Conservation (phyloP, 2,888 invertebrate genomes). For the Pammene aurita region DNA sequence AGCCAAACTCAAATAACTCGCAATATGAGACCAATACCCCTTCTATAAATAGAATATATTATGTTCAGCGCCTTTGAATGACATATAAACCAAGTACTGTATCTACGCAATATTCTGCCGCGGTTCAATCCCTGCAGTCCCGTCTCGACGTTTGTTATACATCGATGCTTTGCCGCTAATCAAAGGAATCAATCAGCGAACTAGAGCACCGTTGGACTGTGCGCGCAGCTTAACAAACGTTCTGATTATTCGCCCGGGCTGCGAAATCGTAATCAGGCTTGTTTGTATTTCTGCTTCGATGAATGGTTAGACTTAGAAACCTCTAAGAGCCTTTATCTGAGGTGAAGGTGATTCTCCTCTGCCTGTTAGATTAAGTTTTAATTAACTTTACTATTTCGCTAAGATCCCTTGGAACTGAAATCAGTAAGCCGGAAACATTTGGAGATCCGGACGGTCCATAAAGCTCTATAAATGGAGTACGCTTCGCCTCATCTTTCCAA, state of each 20-base stretch:
- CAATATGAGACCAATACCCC: constrained; percentile 20
- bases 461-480: no score
- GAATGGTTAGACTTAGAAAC: constrained; percentile 28
- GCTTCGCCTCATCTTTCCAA: no score
- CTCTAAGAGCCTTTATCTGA: constrained; percentile 8
- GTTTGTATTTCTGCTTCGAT: constrained; percentile 41
- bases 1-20: constrained; percentile 29
- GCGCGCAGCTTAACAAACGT: constrained; percentile 56
- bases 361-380: constrained; percentile 18
- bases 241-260: constrained; percentile 54
- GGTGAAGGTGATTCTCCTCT: not conserved
- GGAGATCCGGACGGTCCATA: no score
- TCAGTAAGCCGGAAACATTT: not conserved
- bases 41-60: constrained; percentile 26
- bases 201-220: constrained; percentile 49
- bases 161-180: constrained; percentile 54
- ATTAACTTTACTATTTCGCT: not conserved
- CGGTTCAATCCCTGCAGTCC: not conserved
- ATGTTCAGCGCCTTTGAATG: constrained; percentile 17
- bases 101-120: constrained; percentile 26
- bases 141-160: constrained; percentile 50
- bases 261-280: constrained; percentile 41
- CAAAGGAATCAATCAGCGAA: constrained; percentile 57
- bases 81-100: constrained; percentile 16
- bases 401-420: not conserved